Percentiles rank a stretch among this genome's conserved stretches.
These are phyloP conservation scores for Cololabis saira DNA, from an alignment of 2,113 vertebrate genomes.

Conservation along the genomic window DNA sequence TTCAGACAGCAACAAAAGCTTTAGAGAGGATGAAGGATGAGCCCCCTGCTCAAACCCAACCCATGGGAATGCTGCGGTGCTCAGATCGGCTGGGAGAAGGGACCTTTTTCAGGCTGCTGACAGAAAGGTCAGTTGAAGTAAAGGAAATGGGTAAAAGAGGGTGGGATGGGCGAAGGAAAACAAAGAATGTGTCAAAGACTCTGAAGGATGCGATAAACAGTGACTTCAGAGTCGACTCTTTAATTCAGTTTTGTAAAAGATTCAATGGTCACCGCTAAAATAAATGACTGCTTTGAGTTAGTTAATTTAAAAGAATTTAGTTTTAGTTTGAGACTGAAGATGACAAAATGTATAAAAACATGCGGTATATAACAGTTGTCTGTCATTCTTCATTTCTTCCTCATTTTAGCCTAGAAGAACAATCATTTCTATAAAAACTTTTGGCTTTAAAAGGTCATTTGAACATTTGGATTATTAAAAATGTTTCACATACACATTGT, in stretches of 20 bases:
- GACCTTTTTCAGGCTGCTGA: slow-evolving; percentile 61
- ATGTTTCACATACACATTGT: no score
- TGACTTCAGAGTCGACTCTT: slow-evolving; percentile 55
- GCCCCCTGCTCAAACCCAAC: slow-evolving; percentile 54
- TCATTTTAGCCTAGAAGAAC: no score
- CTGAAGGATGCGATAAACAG: slow-evolving; percentile 66
- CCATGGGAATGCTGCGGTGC: slow-evolving; percentile 63
- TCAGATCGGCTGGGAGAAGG: slow-evolving; percentile 52
- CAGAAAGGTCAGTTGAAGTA: slow-evolving; percentile 59
- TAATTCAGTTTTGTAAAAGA: slow-evolving; percentile 27
- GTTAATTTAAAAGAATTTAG: not conserved
- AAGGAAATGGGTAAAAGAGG: slow-evolving; percentile 37
- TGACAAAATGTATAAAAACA: no score
- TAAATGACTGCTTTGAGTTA: slow-evolving; percentile 17
- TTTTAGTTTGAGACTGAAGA: no score
- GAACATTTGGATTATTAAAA: no score
- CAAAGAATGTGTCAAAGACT: slow-evolving; percentile 51
- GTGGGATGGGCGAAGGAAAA: slow-evolving; percentile 38
- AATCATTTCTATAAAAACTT: no score
- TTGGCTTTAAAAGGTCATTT: no score
- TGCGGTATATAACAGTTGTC: no score
- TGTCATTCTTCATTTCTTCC: no score
- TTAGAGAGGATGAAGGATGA: slow-evolving; percentile 77
- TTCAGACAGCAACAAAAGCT: slow-evolving; percentile 79
- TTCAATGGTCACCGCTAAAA: slow-evolving; percentile 30